phyloP scores from a whole-genome alignment of 2,797 vertebrate species.

The Todus mexicanus region DNA sequence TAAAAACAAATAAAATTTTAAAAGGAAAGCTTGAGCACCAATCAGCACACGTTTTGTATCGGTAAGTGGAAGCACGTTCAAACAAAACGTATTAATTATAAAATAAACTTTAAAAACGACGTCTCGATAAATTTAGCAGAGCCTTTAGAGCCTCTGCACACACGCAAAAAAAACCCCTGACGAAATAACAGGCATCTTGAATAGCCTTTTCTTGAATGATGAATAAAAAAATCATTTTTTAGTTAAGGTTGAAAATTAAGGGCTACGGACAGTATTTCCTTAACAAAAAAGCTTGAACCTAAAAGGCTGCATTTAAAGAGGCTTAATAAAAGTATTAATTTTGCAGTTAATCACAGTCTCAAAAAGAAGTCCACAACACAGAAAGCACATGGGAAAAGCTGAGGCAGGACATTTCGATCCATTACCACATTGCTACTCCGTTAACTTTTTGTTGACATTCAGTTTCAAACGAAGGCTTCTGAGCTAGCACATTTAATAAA shows the following conservation, averaged over 20 bases:
- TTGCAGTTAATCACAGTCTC: neutral
- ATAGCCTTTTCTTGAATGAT: neutral
- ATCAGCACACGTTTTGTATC: neutral
- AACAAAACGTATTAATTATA: neutral
- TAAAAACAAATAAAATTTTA: neutral
- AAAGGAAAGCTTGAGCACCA: neutral
- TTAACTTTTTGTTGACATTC: neutral
- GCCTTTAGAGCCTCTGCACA: neutral
- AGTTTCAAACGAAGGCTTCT: neutral
- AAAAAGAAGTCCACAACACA: neutral
- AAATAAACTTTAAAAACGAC: neutral
- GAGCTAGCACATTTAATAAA: neutral
- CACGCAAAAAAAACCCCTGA: neutral
- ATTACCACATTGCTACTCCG: neutral
- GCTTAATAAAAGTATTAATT: neutral
- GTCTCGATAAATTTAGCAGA: neutral
- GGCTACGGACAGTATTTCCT: neutral
- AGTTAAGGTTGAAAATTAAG: neutral
- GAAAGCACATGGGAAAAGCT: neutral
- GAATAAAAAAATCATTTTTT: neutral
- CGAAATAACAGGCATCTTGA: neutral
- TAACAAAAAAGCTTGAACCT: neutral
- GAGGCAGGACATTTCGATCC: neutral
- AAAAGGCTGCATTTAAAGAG: neutral
- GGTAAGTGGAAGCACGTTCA: neutral